A percentile compares a stretch with the other conserved stretches of the same genome.
These are phyloP conservation scores for Cricetomys ansorgei DNA, from an alignment of 2,113 vertebrate genomes.

Conservation along the genomic window DNA sequence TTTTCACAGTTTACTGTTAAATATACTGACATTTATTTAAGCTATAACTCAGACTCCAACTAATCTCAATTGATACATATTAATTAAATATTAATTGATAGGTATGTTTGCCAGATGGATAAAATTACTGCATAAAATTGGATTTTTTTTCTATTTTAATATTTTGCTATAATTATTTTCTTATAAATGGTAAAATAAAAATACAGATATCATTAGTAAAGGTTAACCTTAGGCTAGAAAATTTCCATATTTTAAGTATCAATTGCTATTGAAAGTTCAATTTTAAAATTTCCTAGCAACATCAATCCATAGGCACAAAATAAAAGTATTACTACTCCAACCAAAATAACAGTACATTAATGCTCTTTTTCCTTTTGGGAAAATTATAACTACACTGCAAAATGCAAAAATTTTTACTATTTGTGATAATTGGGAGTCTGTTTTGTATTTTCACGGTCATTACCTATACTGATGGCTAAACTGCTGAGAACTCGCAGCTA, in stretches of 20 bases:
- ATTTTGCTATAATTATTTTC: neutral
- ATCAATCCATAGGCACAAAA: neutral
- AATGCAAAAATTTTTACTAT: constrained; percentile 81
- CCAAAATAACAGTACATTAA: neutral
- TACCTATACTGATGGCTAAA: constrained; percentile 85
- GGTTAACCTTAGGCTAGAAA: neutral
- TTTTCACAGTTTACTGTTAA: neutral
- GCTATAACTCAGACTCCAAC: neutral
- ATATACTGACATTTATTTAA: neutral
- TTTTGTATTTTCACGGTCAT: constrained; percentile 85
- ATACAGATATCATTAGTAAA: neutral
- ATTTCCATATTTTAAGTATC: neutral
- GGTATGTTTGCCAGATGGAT: neutral
- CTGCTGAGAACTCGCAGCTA: constrained; percentile 84
- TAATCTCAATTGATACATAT: neutral
- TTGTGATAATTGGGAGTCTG: constrained; percentile 84
- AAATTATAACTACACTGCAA: neutral
- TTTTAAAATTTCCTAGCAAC: neutral
- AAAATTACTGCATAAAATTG: neutral
- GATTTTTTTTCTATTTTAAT: constrained; percentile 27
- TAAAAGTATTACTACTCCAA: constrained; percentile 1
- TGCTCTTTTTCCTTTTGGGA: constrained; percentile 6
- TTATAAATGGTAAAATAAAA: neutral
- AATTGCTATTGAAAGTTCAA: constrained; percentile 18
- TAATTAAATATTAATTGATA: neutral